phyloP scores from a whole-genome alignment of 2,113 vertebrate genomes.

The Antechinus flavipes region DNA sequence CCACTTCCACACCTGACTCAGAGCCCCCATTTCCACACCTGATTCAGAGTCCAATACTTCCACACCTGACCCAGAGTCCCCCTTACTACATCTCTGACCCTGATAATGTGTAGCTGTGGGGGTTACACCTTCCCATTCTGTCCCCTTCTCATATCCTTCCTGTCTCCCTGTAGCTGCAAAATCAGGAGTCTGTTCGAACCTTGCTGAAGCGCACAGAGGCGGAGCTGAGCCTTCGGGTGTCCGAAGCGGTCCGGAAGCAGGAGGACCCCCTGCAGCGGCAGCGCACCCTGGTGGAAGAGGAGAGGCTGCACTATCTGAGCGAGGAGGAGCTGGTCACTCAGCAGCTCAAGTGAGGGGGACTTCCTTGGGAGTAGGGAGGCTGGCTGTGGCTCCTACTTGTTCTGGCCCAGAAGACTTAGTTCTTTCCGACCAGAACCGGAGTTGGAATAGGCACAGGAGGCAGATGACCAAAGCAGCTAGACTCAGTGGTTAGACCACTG shows the following conservation, averaged over 20 bases:
- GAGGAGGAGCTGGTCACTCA: conserved; percentile 98
- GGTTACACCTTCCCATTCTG: background rate
- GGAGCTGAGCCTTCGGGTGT: conserved; percentile 94
- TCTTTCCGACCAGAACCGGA: background rate
- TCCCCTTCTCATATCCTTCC: background rate
- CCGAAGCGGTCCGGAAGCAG: conserved; percentile 94
- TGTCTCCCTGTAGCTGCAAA: conserved; percentile 88
- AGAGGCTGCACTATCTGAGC: conserved; percentile 97
- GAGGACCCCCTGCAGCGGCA: conserved; percentile 98
- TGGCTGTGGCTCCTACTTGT: background rate
- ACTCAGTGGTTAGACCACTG: background rate
- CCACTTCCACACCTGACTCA: background rate
- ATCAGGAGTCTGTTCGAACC: conserved; percentile 92
- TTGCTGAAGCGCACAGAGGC: conserved; percentile 95
- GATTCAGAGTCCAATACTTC: no score
- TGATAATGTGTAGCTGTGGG: background rate
- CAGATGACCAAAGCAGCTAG: background rate
- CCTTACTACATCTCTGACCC: background rate
- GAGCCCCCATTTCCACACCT: background rate
- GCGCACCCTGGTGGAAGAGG: conserved; percentile 98
- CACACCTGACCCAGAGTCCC: background rate
- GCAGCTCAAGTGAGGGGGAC: conserved; percentile 94
- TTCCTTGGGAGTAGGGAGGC: background rate
- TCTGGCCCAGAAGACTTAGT: background rate
- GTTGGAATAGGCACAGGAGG: background rate